Percentiles rank a stretch among this genome's conserved stretches.
Evolutionary conservation across 2,113 vertebrate genomes (phyloP).

Genomic region (Pterophyllum scalare): DNA sequence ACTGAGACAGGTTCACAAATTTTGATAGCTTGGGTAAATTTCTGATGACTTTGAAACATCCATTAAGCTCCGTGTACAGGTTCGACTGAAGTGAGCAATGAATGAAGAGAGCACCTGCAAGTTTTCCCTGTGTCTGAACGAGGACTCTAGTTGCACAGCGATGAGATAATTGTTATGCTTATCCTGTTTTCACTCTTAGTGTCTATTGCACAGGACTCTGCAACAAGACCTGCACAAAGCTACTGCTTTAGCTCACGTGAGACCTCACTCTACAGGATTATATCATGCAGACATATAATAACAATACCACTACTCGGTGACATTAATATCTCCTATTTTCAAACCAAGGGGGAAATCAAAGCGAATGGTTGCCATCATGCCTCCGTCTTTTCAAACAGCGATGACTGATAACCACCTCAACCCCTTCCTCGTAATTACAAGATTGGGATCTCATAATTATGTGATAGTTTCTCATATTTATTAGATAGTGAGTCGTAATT

Average conservation of each 20-base stretch:
- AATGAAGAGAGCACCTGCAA: neutral
- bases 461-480: constrained; percentile 1
- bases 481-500: neutral
- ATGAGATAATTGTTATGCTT: constrained; percentile 4
- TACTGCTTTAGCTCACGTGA: neutral
- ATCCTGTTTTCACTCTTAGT: neutral
- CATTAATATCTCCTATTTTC: neutral
- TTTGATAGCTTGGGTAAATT: neutral
- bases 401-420: neutral
- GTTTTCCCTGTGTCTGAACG: neutral
- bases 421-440: neutral
- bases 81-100: neutral
- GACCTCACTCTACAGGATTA: neutral
- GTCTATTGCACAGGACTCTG: neutral
- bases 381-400: neutral
- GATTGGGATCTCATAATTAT: neutral
- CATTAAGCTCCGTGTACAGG: neutral
- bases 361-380: neutral
- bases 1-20: neutral
- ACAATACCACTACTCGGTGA: neutral
- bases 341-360: constrained; percentile 8
- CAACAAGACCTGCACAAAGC: neutral
- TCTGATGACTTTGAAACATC: neutral
- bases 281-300: neutral
- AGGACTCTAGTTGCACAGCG: constrained; percentile 6